Percentiles rank a stretch among this genome's conserved stretches.
Conservation (phyloP, 1,140 invertebrate species). For the Leptopilina clavipes region DNA sequence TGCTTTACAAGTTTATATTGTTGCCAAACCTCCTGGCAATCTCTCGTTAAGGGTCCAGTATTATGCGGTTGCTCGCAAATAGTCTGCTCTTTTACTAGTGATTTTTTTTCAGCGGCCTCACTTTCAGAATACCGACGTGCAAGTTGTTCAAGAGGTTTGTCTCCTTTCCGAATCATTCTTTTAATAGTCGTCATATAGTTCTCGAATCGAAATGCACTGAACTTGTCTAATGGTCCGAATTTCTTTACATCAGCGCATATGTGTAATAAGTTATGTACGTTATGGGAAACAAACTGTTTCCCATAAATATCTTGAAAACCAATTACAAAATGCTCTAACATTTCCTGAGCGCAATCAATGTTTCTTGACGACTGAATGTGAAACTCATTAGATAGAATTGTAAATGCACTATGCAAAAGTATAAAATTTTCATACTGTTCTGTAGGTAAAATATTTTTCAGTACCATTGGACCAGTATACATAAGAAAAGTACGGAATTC, state of each 20-base stretch:
- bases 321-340: conserved; percentile 48
- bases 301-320: background rate
- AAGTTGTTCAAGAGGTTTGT: background rate
- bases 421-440: conserved; percentile 34
- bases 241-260: background rate
- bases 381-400: conserved; percentile 44
- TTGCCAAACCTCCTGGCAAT: too few relatives aligned
- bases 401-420: conserved; percentile 60
- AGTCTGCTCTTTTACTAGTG: too few relatives aligned
- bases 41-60: too few relatives aligned
- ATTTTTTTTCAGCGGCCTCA: too few relatives aligned
- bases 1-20: too few relatives aligned
- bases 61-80: too few relatives aligned
- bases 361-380: background rate
- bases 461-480: too few relatives aligned
- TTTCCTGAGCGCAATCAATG: conserved; percentile 43
- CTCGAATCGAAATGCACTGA: background rate
- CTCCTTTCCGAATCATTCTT: background rate
- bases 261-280: background rate
- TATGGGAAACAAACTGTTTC: background rate
- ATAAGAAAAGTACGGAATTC: too few relatives aligned
- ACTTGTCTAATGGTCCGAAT: background rate
- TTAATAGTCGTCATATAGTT: background rate
- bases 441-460: conserved; percentile 59
- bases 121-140: background rate